Conservation (phyloP, 2,797 vertebrate species). For the Neosilurus mollespiculum region DNA sequence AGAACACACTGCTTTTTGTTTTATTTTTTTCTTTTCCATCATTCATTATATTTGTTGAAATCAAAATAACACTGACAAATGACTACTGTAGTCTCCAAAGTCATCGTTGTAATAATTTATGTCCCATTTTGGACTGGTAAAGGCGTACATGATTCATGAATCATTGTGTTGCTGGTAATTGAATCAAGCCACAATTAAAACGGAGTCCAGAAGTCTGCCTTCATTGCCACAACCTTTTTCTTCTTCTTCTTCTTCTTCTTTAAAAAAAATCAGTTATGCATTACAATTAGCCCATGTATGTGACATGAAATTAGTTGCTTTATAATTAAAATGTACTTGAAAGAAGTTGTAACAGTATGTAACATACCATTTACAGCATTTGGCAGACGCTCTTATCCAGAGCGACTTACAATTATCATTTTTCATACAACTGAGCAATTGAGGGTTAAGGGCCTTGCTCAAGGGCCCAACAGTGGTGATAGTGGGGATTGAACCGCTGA, state of each 20-base stretch:
- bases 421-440: too few species aligned
- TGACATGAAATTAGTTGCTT: not conserved
- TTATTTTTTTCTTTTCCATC: not conserved
- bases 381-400: too few species aligned
- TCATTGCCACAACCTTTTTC: not conserved
- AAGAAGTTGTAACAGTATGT: not conserved
- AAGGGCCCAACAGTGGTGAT: too few species aligned
- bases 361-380: too few species aligned
- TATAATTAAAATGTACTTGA: not conserved
- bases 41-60: constrained; percentile 9
- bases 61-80: not conserved
- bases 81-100: constrained; percentile 3
- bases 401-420: too few species aligned
- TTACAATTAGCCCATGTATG: not conserved
- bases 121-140: not conserved
- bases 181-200: constrained; percentile 12
- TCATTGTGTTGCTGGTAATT: constrained; percentile 6
- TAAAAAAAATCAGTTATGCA: not conserved
- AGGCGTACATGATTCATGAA: not conserved
- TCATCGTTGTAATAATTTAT: constrained; percentile 8
- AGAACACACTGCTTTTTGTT: not conserved
- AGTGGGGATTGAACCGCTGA: too few species aligned
- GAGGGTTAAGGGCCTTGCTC: too few species aligned
- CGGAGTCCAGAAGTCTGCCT: constrained; percentile 23
- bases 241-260: not conserved